Evolutionary conservation across 2,797 vertebrate species (phyloP).

Genomic region (Siniperca undulata): DNA sequence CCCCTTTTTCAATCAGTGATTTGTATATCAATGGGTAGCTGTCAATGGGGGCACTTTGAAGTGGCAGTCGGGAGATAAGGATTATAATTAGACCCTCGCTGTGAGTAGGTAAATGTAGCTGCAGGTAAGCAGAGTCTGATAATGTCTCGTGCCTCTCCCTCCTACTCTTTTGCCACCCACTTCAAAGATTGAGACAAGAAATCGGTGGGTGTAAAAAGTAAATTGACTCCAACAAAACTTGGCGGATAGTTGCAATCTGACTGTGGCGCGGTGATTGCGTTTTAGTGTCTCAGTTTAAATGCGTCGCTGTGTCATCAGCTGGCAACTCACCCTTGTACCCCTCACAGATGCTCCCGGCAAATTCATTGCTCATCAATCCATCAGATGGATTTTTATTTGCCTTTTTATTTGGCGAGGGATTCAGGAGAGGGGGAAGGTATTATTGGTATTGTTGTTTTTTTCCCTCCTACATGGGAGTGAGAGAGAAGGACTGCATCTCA

Average conservation of each 20-base stretch:
- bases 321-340: slow-evolving; percentile 67
- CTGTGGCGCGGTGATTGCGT: slow-evolving; percentile 69
- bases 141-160: slow-evolving; percentile 40
- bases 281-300: slow-evolving; percentile 73
- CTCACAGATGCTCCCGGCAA: slow-evolving; percentile 64
- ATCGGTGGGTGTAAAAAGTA: slow-evolving; percentile 77
- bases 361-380: slow-evolving; percentile 79
- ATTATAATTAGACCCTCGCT: slow-evolving; percentile 73
- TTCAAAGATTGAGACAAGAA: slow-evolving; percentile 69
- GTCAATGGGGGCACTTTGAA: slow-evolving; percentile 64
- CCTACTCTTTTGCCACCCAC: slow-evolving; percentile 44
- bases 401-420: slow-evolving; percentile 69
- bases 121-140: slow-evolving; percentile 63
- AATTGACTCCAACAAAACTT: slow-evolving; percentile 72
- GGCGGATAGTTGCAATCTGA: slow-evolving; percentile 68
- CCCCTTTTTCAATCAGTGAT: slow-evolving; percentile 67
- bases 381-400: slow-evolving; percentile 65
- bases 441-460: slow-evolving; percentile 42
- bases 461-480: not conserved
- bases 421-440: slow-evolving; percentile 36
- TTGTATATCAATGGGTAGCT: slow-evolving; percentile 77
- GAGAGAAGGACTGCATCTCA: not conserved
- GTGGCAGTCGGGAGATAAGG: slow-evolving; percentile 68
- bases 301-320: slow-evolving; percentile 64
- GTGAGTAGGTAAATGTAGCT: slow-evolving; percentile 58